phyloP scores from a whole-genome alignment of 2,113 vertebrate species.

The Microcebus jonahi region DNA sequence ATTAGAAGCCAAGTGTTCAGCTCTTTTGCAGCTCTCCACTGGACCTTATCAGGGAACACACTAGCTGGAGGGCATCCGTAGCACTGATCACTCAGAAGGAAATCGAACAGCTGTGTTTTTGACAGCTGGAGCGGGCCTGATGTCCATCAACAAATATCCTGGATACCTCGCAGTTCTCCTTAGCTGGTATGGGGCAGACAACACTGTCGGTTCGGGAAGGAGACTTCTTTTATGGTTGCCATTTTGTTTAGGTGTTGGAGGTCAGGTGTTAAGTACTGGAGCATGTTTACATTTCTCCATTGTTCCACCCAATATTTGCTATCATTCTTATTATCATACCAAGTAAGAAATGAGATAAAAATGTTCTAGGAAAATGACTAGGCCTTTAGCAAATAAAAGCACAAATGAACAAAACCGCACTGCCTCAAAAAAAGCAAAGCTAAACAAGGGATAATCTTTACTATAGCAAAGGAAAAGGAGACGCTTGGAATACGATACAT shows the following conservation, averaged over 20 bases:
- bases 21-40: constrained; percentile 81
- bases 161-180: constrained; percentile 83
- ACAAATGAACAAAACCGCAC: not conserved
- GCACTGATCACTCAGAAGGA: constrained; percentile 92
- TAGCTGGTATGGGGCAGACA: constrained; percentile 81
- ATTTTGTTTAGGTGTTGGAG: constrained; percentile 17
- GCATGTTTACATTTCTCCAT: constrained; percentile 14
- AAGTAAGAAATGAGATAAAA: constrained; percentile 69
- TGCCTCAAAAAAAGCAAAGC: not conserved
- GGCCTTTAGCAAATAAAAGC: not conserved
- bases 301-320: constrained; percentile 53
- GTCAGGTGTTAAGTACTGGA: not conserved
- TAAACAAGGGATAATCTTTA: not conserved
- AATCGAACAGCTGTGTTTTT: constrained; percentile 94
- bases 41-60: constrained; percentile 85
- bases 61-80: constrained; percentile 87
- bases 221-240: constrained; percentile 27
- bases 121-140: constrained; percentile 92
- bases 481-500: not conserved
- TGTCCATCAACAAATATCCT: constrained; percentile 89
- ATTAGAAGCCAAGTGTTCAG: constrained; percentile 80
- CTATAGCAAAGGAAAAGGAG: not conserved
- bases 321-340: constrained; percentile 47
- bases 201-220: constrained; percentile 81
- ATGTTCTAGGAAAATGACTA: not conserved